phyloP scores from a whole-genome alignment of 2,888 invertebrate genomes.

The Temnothorax rugatulus region DNA sequence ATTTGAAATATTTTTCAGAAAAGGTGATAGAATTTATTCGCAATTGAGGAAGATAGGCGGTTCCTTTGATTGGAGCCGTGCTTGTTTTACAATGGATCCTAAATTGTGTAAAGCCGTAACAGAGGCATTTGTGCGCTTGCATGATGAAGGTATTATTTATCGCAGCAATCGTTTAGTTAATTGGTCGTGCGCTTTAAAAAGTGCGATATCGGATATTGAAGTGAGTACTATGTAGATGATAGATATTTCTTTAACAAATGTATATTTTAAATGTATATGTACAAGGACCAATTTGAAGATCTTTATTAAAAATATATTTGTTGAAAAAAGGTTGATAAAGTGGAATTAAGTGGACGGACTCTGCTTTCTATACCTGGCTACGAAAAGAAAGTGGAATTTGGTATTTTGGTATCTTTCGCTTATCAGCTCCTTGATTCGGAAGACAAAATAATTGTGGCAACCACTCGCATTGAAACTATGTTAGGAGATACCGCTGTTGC shows the following conservation, averaged over 20 bases:
- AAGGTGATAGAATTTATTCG: slow-evolving; percentile 91
- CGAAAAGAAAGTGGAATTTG: slow-evolving; percentile 96
- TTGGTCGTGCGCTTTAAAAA: slow-evolving; percentile 98
- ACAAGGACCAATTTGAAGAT: not conserved
- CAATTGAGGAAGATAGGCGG: slow-evolving; percentile 96
- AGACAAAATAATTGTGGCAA: slow-evolving; percentile 97
- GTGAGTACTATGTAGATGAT: slow-evolving; percentile 85
- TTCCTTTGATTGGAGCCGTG: slow-evolving; percentile 97
- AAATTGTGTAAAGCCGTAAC: slow-evolving; percentile 95
- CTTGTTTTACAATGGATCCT: slow-evolving; percentile 98
- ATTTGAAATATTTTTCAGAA: slow-evolving; percentile 86
- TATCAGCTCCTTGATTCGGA: slow-evolving; percentile 92
- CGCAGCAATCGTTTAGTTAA: slow-evolving; percentile 98
- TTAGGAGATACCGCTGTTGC: slow-evolving; percentile 98
- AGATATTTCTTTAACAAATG: slow-evolving; percentile 2
- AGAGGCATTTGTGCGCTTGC: slow-evolving; percentile 97
- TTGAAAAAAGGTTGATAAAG: slow-evolving; percentile 92
- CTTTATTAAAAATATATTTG: slow-evolving; percentile 10
- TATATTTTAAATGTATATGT: not conserved
- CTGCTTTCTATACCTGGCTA: slow-evolving; percentile 96
- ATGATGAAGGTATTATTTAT: slow-evolving; percentile 96
- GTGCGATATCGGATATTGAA: slow-evolving; percentile 99
- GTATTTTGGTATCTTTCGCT: slow-evolving; percentile 96
- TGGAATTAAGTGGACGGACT: slow-evolving; percentile 95
- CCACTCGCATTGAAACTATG: slow-evolving; percentile 99